Evolutionary conservation across 2,888 invertebrate species (phyloP).

Genomic region (Lasioglossum zephyrum): DNA sequence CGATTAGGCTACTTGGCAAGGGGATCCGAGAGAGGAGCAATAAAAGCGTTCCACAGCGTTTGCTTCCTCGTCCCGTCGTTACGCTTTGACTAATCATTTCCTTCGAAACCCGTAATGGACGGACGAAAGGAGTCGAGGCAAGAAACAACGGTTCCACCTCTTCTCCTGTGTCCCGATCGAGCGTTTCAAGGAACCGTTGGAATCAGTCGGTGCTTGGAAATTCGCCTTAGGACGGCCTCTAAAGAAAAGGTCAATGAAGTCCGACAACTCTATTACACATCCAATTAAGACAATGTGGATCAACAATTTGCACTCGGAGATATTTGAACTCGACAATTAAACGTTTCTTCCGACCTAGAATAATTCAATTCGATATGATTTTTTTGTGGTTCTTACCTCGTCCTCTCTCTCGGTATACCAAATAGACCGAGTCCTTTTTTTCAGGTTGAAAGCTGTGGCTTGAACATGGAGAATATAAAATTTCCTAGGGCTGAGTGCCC

Average conservation of each 20-base stretch:
- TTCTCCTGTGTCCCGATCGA: slow-evolving; percentile 18
- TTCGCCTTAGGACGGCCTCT: slow-evolving; percentile 37
- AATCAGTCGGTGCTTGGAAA: slow-evolving; percentile 19
- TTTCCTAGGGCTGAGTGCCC: no score
- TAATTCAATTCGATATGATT: no score
- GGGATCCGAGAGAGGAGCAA: slow-evolving; percentile 25
- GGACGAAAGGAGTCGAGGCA: slow-evolving; percentile 24
- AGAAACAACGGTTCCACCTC: slow-evolving; percentile 16
- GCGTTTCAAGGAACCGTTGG: slow-evolving; percentile 48
- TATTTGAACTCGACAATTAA: no score
- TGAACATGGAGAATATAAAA: no score
- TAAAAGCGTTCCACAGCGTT: slow-evolving; percentile 15
- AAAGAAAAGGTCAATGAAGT: slow-evolving; percentile 30
- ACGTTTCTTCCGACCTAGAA: no score
- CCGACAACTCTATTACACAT: not conserved
- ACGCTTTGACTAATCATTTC: slow-evolving; percentile 52
- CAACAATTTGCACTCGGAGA: no score
- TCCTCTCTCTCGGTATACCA: no score
- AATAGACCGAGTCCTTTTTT: no score
- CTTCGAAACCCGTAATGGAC: slow-evolving; percentile 51
- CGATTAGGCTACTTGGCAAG: not conserved
- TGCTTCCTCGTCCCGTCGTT: slow-evolving; percentile 41
- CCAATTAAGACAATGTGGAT: not conserved
- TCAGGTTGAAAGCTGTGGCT: no score
- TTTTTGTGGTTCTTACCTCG: no score